These are phyloP conservation scores for Clamator glandarius DNA, from an alignment of 2,797 vertebrate species.

Conservation along the genomic window DNA sequence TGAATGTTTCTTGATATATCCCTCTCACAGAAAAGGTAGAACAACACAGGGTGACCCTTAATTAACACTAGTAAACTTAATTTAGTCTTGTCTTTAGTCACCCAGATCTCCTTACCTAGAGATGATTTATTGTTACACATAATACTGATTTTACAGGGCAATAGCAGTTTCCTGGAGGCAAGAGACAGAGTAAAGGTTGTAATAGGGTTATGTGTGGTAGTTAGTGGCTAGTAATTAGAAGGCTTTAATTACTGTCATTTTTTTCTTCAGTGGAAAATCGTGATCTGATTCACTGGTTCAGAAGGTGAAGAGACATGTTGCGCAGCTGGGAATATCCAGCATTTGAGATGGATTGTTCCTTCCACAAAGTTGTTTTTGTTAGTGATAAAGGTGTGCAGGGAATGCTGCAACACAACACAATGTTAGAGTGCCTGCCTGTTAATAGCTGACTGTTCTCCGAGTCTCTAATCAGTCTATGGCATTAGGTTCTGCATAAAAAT, in stretches of 20 bases:
- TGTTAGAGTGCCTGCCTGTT: fast-evolving
- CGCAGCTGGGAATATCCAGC: background rate
- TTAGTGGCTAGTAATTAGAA: background rate
- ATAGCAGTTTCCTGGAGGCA: background rate
- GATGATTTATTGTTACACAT: background rate
- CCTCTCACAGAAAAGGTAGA: background rate
- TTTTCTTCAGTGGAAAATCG: background rate
- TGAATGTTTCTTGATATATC: background rate
- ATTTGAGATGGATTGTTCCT: background rate
- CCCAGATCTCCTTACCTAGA: background rate
- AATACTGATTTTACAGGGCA: background rate
- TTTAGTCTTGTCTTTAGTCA: background rate
- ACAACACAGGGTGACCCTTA: background rate
- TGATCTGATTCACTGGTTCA: background rate
- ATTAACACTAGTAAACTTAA: background rate
- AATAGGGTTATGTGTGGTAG: background rate
- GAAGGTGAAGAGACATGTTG: background rate
- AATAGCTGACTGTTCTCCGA: background rate
- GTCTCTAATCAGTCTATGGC: background rate
- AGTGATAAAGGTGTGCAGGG: background rate
- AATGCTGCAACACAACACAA: fast-evolving
- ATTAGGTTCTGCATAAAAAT: background rate
- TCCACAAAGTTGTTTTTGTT: background rate
- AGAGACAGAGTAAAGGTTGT: background rate
- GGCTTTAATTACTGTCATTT: background rate